Conservation (phyloP, 2,113 vertebrate genomes). For the Gasterosteus nipponicus region DNA sequence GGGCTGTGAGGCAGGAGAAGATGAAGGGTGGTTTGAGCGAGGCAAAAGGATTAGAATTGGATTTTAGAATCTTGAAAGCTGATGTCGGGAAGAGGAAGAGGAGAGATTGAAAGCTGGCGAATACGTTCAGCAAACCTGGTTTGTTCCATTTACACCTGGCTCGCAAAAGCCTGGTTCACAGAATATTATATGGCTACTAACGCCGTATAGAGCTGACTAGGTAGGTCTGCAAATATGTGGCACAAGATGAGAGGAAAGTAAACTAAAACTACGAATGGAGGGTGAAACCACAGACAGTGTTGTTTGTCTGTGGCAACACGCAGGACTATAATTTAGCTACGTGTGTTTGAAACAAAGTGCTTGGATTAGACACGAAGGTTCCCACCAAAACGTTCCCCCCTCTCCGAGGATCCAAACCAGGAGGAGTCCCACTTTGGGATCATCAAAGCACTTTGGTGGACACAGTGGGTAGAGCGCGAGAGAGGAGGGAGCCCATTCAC, state of each 20-base stretch:
- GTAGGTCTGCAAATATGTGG: neutral
- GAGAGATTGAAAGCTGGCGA: slow-evolving; percentile 46
- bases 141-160: slow-evolving; percentile 30
- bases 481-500: too few species aligned
- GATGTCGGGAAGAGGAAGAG: slow-evolving; percentile 35
- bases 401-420: neutral
- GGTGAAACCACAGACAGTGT: neutral
- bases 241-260: neutral
- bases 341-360: neutral
- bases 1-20: neutral
- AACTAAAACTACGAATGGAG: neutral
- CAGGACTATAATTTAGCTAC: slow-evolving; percentile 2
- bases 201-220: neutral
- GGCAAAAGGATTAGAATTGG: slow-evolving; percentile 57
- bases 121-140: slow-evolving; percentile 40
- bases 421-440: neutral
- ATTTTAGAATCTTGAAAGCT: slow-evolving; percentile 62
- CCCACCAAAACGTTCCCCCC: neutral
- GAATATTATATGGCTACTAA: neutral
- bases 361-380: neutral
- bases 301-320: neutral
- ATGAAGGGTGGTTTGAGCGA: slow-evolving; percentile 43
- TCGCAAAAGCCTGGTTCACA: slow-evolving; percentile 9
- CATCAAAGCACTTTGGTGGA: neutral
- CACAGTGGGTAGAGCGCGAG: neutral